phyloP scores from a whole-genome alignment of 1,140 invertebrate genomes.

The Zaprionus davidi region DNA sequence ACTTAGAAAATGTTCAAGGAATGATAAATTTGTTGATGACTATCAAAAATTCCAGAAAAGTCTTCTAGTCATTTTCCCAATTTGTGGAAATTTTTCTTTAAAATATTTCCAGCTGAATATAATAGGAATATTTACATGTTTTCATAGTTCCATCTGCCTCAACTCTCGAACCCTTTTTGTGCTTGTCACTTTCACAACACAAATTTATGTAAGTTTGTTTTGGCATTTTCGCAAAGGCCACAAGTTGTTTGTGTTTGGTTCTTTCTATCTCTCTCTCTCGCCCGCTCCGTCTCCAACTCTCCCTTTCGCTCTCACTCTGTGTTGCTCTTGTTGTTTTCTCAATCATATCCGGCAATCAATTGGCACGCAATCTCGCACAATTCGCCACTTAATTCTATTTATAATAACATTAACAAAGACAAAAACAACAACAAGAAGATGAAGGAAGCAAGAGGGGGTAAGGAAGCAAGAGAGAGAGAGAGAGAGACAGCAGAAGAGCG shows the following conservation, averaged over 20 bases:
- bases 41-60: background rate
- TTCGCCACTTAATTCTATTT: conserved; percentile 81
- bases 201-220: conserved; percentile 19
- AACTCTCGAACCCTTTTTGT: conserved; percentile 13
- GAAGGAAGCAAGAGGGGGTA: background rate
- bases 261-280: background rate
- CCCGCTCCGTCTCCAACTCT: background rate
- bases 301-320: background rate
- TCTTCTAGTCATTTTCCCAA: background rate
- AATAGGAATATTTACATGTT: background rate
- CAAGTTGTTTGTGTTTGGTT: conserved; percentile 25
- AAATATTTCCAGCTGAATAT: background rate
- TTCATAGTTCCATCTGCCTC: background rate
- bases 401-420: conserved; percentile 66
- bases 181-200: background rate
- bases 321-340: conserved; percentile 51
- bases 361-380: conserved; percentile 77
- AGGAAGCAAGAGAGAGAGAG: background rate
- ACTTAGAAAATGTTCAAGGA: background rate
- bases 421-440: conserved; percentile 33
- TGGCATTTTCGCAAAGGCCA: conserved; percentile 12
- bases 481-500: conserved; percentile 18
- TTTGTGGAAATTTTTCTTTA: background rate
- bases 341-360: conserved; percentile 78
- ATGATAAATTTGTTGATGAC: background rate